Conservation (phyloP, 2,797 vertebrate species). For the Gambusia yucatana region DNA sequence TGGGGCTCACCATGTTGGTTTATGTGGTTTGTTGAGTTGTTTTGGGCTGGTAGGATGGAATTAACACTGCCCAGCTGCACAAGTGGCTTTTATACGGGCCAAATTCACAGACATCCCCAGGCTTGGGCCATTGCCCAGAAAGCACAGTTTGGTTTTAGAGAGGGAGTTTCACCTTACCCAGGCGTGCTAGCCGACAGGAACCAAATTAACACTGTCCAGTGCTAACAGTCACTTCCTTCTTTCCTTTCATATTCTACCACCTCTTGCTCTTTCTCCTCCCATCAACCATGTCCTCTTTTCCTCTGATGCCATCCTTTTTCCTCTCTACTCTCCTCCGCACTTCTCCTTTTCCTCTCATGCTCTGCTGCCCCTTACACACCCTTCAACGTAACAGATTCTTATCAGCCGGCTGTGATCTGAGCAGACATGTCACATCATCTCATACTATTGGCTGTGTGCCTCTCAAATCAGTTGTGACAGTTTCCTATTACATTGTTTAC, state of each 20-base stretch:
- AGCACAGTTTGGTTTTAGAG: slow-evolving; percentile 72
- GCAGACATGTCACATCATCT: slow-evolving; percentile 68
- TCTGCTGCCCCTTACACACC: slow-evolving; percentile 50
- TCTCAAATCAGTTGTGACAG: slow-evolving; percentile 78
- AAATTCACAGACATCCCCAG: slow-evolving; percentile 71
- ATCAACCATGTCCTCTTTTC: slow-evolving; percentile 39
- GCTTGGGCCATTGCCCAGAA: slow-evolving; percentile 81
- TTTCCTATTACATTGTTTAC: slow-evolving; percentile 79
- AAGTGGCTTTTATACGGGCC: slow-evolving; percentile 76
- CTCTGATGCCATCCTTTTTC: slow-evolving; percentile 18
- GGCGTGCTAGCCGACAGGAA: slow-evolving; percentile 71
- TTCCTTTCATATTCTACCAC: slow-evolving; percentile 37
- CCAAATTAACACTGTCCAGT: slow-evolving; percentile 74
- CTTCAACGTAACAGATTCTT: slow-evolving; percentile 68
- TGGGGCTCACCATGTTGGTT: slow-evolving; percentile 57
- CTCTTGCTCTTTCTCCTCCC: slow-evolving; percentile 46
- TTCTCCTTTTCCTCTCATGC: slow-evolving; percentile 36
- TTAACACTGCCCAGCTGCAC: slow-evolving; percentile 72
- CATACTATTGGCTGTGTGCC: slow-evolving; percentile 54
- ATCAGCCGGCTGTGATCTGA: slow-evolving; percentile 68
- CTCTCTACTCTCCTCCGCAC: slow-evolving; percentile 23
- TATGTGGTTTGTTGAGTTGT: slow-evolving; percentile 61
- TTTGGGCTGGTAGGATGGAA: slow-evolving; percentile 55
- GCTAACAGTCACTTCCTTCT: slow-evolving; percentile 62
- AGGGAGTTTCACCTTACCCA: slow-evolving; percentile 76